These are phyloP conservation scores for Drosophila ficusphila DNA, from an alignment of 1,140 invertebrate genomes.

Conservation along the genomic window DNA sequence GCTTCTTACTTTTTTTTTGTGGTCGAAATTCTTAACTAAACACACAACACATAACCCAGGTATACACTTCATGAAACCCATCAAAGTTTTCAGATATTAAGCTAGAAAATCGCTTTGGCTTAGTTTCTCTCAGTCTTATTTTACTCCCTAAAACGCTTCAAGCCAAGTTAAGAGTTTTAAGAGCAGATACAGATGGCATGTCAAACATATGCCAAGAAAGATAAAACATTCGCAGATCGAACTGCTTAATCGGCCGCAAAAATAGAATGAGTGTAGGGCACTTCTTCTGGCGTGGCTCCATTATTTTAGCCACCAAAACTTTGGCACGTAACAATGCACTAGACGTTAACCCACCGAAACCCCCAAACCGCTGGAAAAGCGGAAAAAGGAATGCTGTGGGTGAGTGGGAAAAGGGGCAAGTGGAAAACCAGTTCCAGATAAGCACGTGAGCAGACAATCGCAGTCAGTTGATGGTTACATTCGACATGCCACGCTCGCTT, in stretches of 20 bases:
- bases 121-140: neutral
- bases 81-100: slow-evolving; percentile 5
- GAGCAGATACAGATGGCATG: slow-evolving; percentile 21
- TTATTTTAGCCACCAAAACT: slow-evolving; percentile 78
- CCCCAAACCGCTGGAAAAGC: slow-evolving; percentile 9
- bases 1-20: neutral
- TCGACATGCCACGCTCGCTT: slow-evolving; percentile 40
- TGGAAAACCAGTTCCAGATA: slow-evolving; percentile 61
- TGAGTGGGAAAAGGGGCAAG: neutral
- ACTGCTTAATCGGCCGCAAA: slow-evolving; percentile 52
- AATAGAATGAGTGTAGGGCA: slow-evolving; percentile 43
- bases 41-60: neutral
- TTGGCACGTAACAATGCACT: slow-evolving; percentile 74
- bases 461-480: slow-evolving; percentile 48
- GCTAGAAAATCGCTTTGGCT: neutral
- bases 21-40: neutral
- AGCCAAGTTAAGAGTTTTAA: slow-evolving; percentile 7
- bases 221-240: slow-evolving; percentile 36
- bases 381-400: slow-evolving; percentile 7
- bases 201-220: slow-evolving; percentile 37
- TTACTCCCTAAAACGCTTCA: slow-evolving; percentile 2
- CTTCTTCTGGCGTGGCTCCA: slow-evolving; percentile 61
- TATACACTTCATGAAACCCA: neutral
- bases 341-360: slow-evolving; percentile 49
- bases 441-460: slow-evolving; percentile 72